These are phyloP conservation scores for Drosophila gunungcola DNA, from an alignment of 1,140 invertebrate genomes.

Conservation along the genomic window DNA sequence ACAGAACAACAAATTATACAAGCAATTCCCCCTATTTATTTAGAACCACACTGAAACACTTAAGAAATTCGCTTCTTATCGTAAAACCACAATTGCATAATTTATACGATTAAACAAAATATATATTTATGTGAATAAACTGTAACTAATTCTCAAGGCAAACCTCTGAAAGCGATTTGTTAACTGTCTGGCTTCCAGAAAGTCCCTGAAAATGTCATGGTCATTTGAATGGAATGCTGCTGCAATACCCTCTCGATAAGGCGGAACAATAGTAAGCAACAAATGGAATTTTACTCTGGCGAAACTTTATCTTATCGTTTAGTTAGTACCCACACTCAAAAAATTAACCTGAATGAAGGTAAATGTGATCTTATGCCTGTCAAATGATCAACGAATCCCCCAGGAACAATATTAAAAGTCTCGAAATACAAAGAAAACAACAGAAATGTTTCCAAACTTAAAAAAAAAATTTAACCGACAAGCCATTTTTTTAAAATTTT, in stretches of 20 bases:
- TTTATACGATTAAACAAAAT: conserved; percentile 61
- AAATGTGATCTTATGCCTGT: too few species aligned
- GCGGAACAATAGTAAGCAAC: conserved; percentile 2
- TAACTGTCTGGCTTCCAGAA: conserved; percentile 22
- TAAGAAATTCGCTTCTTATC: conserved; percentile 74
- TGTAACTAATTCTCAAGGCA: conserved; percentile 83
- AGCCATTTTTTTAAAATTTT: too few species aligned
- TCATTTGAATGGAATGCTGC: conserved; percentile 27
- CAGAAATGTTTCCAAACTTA: too few species aligned
- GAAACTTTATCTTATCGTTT: conserved; percentile 17
- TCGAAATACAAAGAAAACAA: too few species aligned
- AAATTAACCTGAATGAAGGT: neutral
- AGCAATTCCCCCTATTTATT: conserved; percentile 77
- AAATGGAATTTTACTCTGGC: conserved; percentile 12
- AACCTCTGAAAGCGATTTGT: conserved; percentile 27
- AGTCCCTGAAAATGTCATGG: conserved; percentile 1
- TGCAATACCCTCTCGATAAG: conserved; percentile 11
- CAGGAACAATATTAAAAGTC: too few species aligned
- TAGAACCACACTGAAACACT: conserved; percentile 62
- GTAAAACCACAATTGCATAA: conserved; percentile 63
- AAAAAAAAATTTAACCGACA: too few species aligned
- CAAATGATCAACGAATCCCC: too few species aligned
- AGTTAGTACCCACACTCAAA: neutral
- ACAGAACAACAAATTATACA: conserved; percentile 50
- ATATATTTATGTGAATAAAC: conserved; percentile 82